Evolutionary conservation across 2,888 invertebrate genomes (phyloP), one percentile per base, ranked within the genome.

Genomic region (Oscheius sp.): DNA sequence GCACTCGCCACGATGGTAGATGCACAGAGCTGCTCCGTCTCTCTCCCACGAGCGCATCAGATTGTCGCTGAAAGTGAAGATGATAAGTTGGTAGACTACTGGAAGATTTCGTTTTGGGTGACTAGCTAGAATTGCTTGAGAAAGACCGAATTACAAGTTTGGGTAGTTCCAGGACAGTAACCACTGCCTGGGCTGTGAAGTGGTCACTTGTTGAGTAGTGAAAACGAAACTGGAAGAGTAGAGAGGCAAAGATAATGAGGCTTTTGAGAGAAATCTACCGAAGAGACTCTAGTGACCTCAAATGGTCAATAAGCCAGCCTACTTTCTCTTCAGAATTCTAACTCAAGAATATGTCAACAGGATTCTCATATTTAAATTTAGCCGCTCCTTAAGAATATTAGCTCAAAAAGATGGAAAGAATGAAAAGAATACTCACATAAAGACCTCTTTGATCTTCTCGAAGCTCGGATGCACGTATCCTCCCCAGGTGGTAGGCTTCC

Each of bases 1-100:
- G 29, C 63, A 70, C 32, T 74, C 62, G 11, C 73, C 79, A 74
- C 85, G 84, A 79, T 90, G 86, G 76, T 89, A 90, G 9, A 89
- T 90, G 32, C 78, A 74, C 79, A 90, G 89, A 58, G 88, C 87
- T 2, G 87, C 89, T 13, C 86, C 86, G 48, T 82, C 79, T 65
- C 79, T 82, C 74, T 90, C 90, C 81, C 79, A 85, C 7, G 81
- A 76, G 21, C 62, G n/a, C 11, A 50, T 50, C n/a, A 87, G 78
- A 74, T 86, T 86, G 42, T 79, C 59, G n/a, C 84, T 75, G 86
- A 85, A 82, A 62, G n/a, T 5, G 21, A 21, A 42, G 42, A 59
- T 59, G 32, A 7, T 59, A 3, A n/a, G 21, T 59, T 59, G 3
- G 21, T 11, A 59, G 3, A 13, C 3, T 35, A 33, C 13, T 33